Evolutionary conservation across 2,888 invertebrate species (phyloP).

Genomic region (Sminthurinus aureus): DNA sequence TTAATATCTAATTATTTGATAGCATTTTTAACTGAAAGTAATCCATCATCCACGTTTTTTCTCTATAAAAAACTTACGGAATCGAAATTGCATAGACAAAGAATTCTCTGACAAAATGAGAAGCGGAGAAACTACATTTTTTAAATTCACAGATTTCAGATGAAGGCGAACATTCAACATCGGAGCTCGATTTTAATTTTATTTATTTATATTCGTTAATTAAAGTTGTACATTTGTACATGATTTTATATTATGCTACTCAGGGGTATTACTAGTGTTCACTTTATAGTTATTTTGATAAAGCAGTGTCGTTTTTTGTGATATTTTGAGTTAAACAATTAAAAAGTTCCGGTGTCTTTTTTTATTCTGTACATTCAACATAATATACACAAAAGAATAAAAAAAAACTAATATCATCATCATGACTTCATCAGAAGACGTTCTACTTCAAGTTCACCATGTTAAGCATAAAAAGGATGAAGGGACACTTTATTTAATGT

Average conservation of each 20-base stretch:
- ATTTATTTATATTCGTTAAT: no score
- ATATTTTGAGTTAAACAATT: neutral
- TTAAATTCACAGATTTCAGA: no score
- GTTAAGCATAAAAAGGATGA: conserved; percentile 96
- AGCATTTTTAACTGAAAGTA: no score
- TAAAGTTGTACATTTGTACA: no score
- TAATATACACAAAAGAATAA: neutral
- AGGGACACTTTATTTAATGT: conserved; percentile 86
- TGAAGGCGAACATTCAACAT: no score
- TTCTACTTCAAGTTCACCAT: conserved; percentile 87
- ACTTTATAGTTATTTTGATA: neutral
- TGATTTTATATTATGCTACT: neutral
- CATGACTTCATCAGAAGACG: conserved; percentile 83
- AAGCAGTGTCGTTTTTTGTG: neutral
- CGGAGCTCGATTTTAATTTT: no score
- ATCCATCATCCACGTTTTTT: no score
- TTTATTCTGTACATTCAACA: neutral
- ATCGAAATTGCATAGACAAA: no score
- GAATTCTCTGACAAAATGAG: no score
- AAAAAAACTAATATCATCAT: neutral
- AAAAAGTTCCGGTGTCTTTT: neutral
- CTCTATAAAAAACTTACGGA: no score
- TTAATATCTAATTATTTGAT: no score
- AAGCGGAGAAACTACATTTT: no score
- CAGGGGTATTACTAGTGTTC: neutral